These are phyloP conservation scores for Pristiophorus japonicus DNA, from an alignment of 2,113 vertebrate species.

Conservation along the genomic window DNA sequence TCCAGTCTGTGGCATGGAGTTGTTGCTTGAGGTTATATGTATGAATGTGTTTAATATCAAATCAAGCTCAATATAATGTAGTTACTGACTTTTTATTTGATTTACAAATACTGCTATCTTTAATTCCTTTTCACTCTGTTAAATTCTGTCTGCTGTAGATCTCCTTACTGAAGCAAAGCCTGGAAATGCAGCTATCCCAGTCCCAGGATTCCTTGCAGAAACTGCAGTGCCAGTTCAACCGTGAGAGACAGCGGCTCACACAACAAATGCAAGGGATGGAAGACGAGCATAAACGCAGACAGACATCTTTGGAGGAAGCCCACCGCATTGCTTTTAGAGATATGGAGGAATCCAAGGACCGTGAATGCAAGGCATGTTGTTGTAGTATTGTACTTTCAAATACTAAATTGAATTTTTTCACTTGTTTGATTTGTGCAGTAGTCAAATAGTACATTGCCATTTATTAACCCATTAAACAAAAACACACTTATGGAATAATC, in stretches of 20 bases:
- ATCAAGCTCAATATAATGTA: not conserved
- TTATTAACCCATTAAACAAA: not conserved
- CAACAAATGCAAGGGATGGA: constrained; percentile 90
- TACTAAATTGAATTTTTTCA: not conserved
- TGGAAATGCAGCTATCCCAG: constrained; percentile 96
- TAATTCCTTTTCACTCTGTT: constrained; percentile 42
- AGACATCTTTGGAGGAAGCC: constrained; percentile 81
- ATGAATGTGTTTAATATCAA: not conserved
- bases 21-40: not conserved
- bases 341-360: constrained; percentile 80
- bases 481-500: not conserved
- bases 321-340: constrained; percentile 82
- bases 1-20: no score
- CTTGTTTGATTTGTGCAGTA: not conserved
- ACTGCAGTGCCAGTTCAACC: constrained; percentile 89
- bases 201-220: constrained; percentile 93
- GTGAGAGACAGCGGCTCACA: constrained; percentile 85
- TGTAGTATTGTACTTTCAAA: not conserved
- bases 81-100: not conserved
- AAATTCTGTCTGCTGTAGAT: constrained; percentile 64
- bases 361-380: constrained; percentile 73
- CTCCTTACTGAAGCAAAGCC: constrained; percentile 89
- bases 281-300: constrained; percentile 81
- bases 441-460: not conserved
- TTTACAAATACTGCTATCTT: constrained; percentile 34